Evolutionary conservation across 2,888 invertebrate species (phyloP), one percentile per base, ranked within the genome.

Genomic region (Oscheius sp.): DNA sequence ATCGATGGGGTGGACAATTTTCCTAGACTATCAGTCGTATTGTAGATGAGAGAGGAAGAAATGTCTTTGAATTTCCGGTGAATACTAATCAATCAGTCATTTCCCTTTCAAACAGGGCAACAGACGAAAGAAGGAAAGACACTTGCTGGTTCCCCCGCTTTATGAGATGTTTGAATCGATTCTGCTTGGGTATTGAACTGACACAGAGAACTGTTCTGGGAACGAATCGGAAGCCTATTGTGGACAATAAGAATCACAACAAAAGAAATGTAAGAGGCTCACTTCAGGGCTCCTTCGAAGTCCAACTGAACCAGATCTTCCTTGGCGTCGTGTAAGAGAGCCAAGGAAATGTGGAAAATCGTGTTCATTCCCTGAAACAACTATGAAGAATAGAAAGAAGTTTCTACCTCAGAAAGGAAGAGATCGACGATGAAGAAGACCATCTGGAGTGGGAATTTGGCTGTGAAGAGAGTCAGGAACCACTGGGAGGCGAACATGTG

Each of bases 381-480:
- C 58, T 13, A 32, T 48, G 47, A n/a, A 51, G n/a, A 62, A 35
- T 29, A 35, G 13, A 13, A 35, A 33, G 9, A 47, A 50, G 21
- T 21, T 5, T 11, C 1, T 75, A 91, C 91, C 88, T 92, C 91
- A 78, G 91, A 89, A 29, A 99, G 92, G 90, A 97, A 98, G 65
- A 99, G 93, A 90, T 99, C 99, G 77, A 99, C 92, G 73, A 99
- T 96, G 90, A 96, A 96, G 91, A 96, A 99, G 48, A 99, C 95
- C 91, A 98, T 93, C 88, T 94, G 95, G 53, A 99, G 92, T 0
- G 99, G 99, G 91, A 99, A 99, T 88, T 98, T 94, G 48, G 99
- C 98, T 1, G 99, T 99, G 91, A 96, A 99, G n/a, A 99, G 92
- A 0, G 99, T 99, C 71, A 99, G 93, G 92, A 99, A 98, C 99